Base-by-base conservation (phyloP, 2,888 invertebrate species). In the Thyatira batis region DNA sequence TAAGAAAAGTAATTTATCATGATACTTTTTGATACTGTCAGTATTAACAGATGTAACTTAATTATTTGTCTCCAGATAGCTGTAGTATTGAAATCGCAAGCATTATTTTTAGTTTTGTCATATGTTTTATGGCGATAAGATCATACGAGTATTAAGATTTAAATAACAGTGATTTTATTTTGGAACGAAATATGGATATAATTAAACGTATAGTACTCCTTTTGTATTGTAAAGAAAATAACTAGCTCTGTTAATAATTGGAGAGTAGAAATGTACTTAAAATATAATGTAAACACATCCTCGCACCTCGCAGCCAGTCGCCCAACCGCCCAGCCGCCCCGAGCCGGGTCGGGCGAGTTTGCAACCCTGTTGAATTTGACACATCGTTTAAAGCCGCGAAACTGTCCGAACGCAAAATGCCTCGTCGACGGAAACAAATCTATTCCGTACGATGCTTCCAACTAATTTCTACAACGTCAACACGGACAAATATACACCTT, bases 351-450 rank as follows among this genome's bases (percentile, higher is more conserved):
- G 8, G 39, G 0, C 13, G 33, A 33, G 17, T 39, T 17, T 17
- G 17, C 17, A 17, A 39, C 17, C 13, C 39, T 3, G 17, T 43
- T 44, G 20, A 44, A 48, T 50, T 50, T 43, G 50, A 50, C 50
- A 50, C 50, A 50, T 50, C 43, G 50, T 49, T 39, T 39, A 49
- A 39, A 39, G 21, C 50, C 23, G 50, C 43, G 50, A 13, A 43
- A 39, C 50, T 50, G 43, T 52, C 46, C 23, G 51, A 45, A 11
- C 51, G 27, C 51, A 39, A 45, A 50, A 52, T 45, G 52, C 52
- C 52, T 50, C 52, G 55, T 50, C 30, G 50, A 48, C 55, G 55
- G 49, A 52, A 52, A 56, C 52, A 43, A 53, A 53, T 56, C 48
- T 46, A 53, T 56, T 55, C 27, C 28, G 50, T 33, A 11, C 33